A percentile compares a stretch with the other conserved stretches of the same genome.
Evolutionary conservation across 2,888 invertebrate genomes (phyloP).

Genomic region (Scaptomyza flava): DNA sequence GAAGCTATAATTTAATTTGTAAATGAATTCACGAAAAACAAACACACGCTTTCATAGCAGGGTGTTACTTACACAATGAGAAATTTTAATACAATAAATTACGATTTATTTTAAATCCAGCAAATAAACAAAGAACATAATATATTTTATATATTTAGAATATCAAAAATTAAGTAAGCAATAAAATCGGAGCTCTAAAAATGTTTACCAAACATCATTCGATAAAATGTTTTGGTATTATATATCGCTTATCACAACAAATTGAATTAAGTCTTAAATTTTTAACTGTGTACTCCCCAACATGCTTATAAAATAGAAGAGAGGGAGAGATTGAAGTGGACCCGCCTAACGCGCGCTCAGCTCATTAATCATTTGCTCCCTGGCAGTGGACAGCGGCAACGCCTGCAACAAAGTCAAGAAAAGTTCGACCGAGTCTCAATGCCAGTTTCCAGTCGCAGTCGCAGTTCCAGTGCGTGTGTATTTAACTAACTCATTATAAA

Average conservation of each 20-base stretch:
- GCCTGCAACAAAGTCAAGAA: constrained; percentile 46
- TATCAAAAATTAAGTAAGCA: too few species aligned
- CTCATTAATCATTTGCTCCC: constrained; percentile 70
- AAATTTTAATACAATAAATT: background rate
- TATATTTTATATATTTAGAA: too few species aligned
- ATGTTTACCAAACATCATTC: too few species aligned
- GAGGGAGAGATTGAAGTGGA: constrained; percentile 24
- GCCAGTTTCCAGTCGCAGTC: constrained; percentile 17
- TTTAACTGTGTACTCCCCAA: constrained; percentile 4
- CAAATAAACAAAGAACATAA: background rate
- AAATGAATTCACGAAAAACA: constrained; percentile 78
- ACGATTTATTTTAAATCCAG: background rate
- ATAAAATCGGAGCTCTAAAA: too few species aligned
- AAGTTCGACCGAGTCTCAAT: constrained; percentile 8
- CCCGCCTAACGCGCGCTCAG: constrained; percentile 68
- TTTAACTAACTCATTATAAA: constrained; percentile 80
- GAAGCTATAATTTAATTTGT: constrained; percentile 74
- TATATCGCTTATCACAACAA: background rate
- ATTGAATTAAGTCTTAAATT: background rate
- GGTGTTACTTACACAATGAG: background rate
- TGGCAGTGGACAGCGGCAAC: constrained; percentile 63
- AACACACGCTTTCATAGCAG: constrained; percentile 46
- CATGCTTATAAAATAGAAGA: constrained; percentile 5
- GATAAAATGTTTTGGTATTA: too few species aligned
- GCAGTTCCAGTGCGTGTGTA: constrained; percentile 62